Evolutionary conservation across 2,888 invertebrate genomes (phyloP).

Genomic region (Tachystola acroxantha): DNA sequence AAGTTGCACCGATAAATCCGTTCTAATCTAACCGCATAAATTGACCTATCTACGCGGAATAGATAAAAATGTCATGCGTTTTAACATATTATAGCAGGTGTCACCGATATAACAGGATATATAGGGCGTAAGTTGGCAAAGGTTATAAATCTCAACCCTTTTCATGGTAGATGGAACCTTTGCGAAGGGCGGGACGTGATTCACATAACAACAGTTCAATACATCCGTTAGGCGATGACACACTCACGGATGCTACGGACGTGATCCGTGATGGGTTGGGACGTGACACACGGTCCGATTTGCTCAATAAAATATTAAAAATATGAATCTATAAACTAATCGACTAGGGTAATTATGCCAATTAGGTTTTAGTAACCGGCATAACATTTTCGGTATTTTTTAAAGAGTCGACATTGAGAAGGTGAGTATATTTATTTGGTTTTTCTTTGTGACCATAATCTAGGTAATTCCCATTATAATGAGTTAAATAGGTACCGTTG

Average conservation of each 20-base stretch:
- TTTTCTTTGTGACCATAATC: too few species aligned
- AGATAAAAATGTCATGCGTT: constrained; percentile 7
- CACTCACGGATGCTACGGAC: constrained; percentile 6
- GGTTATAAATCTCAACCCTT: constrained; percentile 30
- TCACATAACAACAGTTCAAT: constrained; percentile 17
- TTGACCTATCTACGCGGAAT: constrained; percentile 6
- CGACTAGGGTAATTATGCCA: too few species aligned
- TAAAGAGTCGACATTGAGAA: too few species aligned
- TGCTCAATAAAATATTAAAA: too few species aligned
- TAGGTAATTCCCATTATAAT: too few species aligned
- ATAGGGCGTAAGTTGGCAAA: constrained; percentile 19
- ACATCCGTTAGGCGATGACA: constrained; percentile 4
- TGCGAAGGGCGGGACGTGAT: constrained; percentile 19
- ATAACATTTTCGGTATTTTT: too few species aligned
- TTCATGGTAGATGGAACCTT: constrained; percentile 26
- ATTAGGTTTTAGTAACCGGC: too few species aligned
- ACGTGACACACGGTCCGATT: background rate
- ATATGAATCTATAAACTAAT: too few species aligned
- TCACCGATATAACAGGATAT: constrained; percentile 15
- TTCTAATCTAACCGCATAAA: constrained; percentile 6
- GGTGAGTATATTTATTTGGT: too few species aligned
- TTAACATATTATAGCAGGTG: constrained; percentile 11
- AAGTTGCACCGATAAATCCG: background rate
- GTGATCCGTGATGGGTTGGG: constrained; percentile 4
- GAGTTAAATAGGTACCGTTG: too few species aligned